Percentiles rank a stretch among this genome's conserved stretches.
Conservation (phyloP, 2,888 invertebrate genomes). For the Mythimna loreyi region DNA sequence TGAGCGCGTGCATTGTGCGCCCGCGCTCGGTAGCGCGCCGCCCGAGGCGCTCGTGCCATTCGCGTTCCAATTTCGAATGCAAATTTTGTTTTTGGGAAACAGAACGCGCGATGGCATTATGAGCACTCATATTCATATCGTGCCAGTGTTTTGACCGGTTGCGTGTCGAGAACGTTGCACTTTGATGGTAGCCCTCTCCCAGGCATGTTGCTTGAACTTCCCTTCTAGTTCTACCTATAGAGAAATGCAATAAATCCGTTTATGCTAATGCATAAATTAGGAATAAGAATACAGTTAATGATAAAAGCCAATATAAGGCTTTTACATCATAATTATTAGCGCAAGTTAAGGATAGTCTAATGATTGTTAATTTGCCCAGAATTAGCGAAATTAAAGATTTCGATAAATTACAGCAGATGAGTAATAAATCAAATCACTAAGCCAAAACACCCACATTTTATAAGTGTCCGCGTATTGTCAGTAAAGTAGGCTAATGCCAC, state of each 20-base stretch:
- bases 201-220: conserved; percentile 61
- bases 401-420: conserved; percentile 11
- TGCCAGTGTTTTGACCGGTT: conserved; percentile 78
- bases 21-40: conserved; percentile 85
- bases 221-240: conserved; percentile 22
- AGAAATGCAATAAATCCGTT: too few species aligned
- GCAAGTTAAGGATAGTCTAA: background rate
- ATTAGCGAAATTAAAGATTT: conserved; percentile 21
- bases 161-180: conserved; percentile 81
- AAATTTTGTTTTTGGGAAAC: conserved; percentile 82
- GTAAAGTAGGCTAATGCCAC: conserved; percentile 65
- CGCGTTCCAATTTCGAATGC: conserved; percentile 88
- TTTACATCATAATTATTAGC: background rate
- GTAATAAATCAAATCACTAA: conserved; percentile 40
- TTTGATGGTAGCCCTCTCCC: conserved; percentile 67
- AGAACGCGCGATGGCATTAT: conserved; percentile 68
- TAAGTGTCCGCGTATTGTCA: conserved; percentile 35
- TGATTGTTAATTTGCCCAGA: conserved; percentile 7
- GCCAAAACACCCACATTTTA: conserved; percentile 38
- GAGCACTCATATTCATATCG: conserved; percentile 72
- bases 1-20: conserved; percentile 73
- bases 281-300: too few species aligned
- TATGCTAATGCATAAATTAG: too few species aligned
- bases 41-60: conserved; percentile 87
- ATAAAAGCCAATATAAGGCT: background rate